These are phyloP conservation scores for Gobionotothen gibberifrons DNA, from an alignment of 2,797 vertebrate genomes.

Conservation along the genomic window DNA sequence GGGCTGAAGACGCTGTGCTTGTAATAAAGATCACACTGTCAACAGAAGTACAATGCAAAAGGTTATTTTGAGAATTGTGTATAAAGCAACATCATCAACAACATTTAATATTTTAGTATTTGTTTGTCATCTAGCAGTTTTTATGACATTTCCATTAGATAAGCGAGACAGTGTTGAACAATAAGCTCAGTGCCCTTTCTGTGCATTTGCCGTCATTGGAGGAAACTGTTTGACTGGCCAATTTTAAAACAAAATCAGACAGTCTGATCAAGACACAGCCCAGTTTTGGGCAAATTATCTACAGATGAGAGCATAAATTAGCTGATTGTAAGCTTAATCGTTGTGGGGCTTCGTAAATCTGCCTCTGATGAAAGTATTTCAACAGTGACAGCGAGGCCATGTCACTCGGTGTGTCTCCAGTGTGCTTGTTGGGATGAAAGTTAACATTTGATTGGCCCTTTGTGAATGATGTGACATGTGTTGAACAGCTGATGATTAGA, in stretches of 20 bases:
- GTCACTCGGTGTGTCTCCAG: slow-evolving; percentile 32
- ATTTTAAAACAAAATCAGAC: too few relatives aligned
- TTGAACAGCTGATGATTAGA: slow-evolving; percentile 29
- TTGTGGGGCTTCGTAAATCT: slow-evolving; percentile 29
- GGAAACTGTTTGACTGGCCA: slow-evolving; percentile 36
- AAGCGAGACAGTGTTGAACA: slow-evolving; percentile 6
- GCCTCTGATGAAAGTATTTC: slow-evolving; percentile 41
- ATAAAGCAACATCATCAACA: slow-evolving; percentile 2
- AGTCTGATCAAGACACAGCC: slow-evolving; percentile 13
- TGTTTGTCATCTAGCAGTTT: slow-evolving; percentile 7
- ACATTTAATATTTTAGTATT: slow-evolving; percentile 12
- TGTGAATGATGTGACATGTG: slow-evolving; percentile 38
- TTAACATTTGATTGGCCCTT: slow-evolving; percentile 37
- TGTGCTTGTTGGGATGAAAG: slow-evolving; percentile 28
- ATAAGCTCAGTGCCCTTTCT: slow-evolving; percentile 24
- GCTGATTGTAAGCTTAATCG: slow-evolving; percentile 44
- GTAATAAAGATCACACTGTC: slow-evolving; percentile 12
- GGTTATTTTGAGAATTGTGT: slow-evolving; percentile 27
- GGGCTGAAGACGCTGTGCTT: background rate
- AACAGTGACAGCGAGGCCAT: slow-evolving; percentile 29
- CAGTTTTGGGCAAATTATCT: slow-evolving; percentile 34
- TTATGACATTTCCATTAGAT: slow-evolving; percentile 16
- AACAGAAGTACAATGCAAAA: slow-evolving; percentile 24
- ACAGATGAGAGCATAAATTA: slow-evolving; percentile 32
- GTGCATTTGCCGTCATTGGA: slow-evolving; percentile 20